A percentile compares a stretch with the other conserved stretches of the same genome.
Evolutionary conservation across 2,113 vertebrate genomes (phyloP).

Genomic region (Lamprologus speciosus): DNA sequence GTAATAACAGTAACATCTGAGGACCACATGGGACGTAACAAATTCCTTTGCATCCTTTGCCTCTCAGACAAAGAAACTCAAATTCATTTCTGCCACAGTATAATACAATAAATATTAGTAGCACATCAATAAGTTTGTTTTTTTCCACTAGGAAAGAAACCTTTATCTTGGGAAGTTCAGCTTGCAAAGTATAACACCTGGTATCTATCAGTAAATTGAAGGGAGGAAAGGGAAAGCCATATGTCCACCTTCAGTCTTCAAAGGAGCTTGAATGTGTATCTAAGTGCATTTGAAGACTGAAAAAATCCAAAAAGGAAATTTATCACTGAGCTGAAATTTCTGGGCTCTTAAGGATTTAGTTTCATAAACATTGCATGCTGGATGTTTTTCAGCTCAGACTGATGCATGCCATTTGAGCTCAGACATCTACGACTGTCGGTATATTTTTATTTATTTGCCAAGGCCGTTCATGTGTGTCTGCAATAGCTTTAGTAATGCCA

Average conservation of each 20-base stretch:
- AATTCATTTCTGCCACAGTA: conserved; percentile 19
- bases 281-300: conserved; percentile 54
- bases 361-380: conserved; percentile 61
- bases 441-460: conserved; percentile 18
- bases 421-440: conserved; percentile 42
- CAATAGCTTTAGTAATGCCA: neutral
- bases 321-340: conserved; percentile 56
- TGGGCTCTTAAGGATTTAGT: conserved; percentile 45
- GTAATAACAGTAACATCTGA: conserved; percentile 57
- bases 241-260: conserved; percentile 61
- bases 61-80: conserved; percentile 6
- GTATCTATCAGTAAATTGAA: conserved; percentile 63
- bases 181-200: conserved; percentile 61
- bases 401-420: conserved; percentile 47
- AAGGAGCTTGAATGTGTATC: conserved; percentile 49
- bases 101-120: neutral
- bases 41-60: neutral
- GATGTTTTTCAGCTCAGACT: conserved; percentile 42
- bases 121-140: neutral
- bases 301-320: conserved; percentile 60
- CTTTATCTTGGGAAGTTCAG: conserved; percentile 33
- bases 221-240: conserved; percentile 54
- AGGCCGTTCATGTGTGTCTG: neutral
- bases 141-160: conserved; percentile 8
- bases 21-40: conserved; percentile 36